Conservation (phyloP, 2,888 invertebrate species). For the Andrena trimmerana region DNA sequence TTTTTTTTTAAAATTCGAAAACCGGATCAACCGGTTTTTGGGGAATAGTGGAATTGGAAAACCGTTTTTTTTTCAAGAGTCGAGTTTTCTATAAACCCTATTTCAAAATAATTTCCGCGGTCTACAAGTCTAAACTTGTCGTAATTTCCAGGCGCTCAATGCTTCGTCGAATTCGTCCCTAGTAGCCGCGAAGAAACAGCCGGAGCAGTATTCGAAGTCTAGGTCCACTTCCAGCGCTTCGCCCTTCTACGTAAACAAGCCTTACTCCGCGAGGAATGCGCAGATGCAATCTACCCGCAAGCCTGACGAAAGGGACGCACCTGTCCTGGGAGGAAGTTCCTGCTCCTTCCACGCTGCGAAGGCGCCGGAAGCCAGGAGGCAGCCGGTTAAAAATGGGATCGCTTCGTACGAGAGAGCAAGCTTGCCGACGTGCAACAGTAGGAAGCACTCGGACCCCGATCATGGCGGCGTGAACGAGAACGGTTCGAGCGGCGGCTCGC, state of each 20-base stretch:
- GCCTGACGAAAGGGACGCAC: slow-evolving; percentile 19
- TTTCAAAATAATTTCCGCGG: not conserved
- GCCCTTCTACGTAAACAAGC: slow-evolving; percentile 27
- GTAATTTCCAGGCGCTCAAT: slow-evolving; percentile 50
- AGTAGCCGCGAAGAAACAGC: slow-evolving; percentile 35
- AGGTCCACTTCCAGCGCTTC: slow-evolving; percentile 1
- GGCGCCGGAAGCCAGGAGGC: slow-evolving; percentile 24
- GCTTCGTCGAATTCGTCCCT: slow-evolving; percentile 45
- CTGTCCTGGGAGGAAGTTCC: slow-evolving; percentile 14
- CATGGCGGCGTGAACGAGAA: slow-evolving; percentile 30
- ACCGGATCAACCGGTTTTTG: no score
- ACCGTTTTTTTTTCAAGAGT: no score
- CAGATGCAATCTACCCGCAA: slow-evolving; percentile 35
- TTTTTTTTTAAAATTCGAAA: no score
- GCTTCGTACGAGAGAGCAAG: slow-evolving; percentile 6
- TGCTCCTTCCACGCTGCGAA: slow-evolving; percentile 32
- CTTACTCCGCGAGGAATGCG: slow-evolving; percentile 25
- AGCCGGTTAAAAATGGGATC: slow-evolving; percentile 19
- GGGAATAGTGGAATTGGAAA: no score
- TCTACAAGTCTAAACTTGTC: not conserved
- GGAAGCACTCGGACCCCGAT: slow-evolving; percentile 29
- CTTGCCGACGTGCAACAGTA: not conserved
- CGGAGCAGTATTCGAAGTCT: slow-evolving; percentile 40
- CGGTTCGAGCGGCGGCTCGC: slow-evolving; percentile 6
- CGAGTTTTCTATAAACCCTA: no score